Evolutionary conservation across 2,888 invertebrate species (phyloP), one percentile per base, ranked within the genome.

Genomic region (Seladonia tumulorum): DNA sequence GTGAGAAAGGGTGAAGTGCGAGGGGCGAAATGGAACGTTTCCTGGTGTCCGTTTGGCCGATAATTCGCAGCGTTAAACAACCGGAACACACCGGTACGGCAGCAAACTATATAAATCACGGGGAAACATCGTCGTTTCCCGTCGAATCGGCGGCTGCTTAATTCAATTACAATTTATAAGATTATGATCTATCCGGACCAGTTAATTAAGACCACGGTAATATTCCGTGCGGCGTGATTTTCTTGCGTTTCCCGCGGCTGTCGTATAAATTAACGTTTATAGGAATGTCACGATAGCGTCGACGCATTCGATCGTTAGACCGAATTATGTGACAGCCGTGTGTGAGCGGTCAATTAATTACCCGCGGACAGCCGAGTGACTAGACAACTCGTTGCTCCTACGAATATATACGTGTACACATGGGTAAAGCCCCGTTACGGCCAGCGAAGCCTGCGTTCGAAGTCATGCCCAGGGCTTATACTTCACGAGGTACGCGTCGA

Each of bases 1-100:
- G 53, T 10, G 53, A n/a, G n/a, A 53, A n/a, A 1, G n/a, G 57
- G 57, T 57, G n/a, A 57, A 47, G 22, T 7, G 66, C 63, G 68
- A 16, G 74, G 29, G 72, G 74, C 42, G 77, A 57, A 83, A 82
- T 35, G 79, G 60, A 83, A 79, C 79, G 70, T 88, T 88, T 88
- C 83, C 83, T 82, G 88, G 76, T 76, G 73, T 81, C 66, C 76
- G 76, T 63, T 63, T 77, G 45, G 60, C 74, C 71, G 87, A 86
- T 85, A 83, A 89, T 89, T 85, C 79, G 29, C 71, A 79, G 75
- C 84, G 87, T 89, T 89, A 87, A 89, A 89, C 84, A 89, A 87
- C 87, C 86, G 76, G 84, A 87, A 87, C 89, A 42, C 42, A 66
- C 78, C 79, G 81, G n/a, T n/a, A n/a, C n/a, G 35, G 71, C 22